These are phyloP conservation scores for Paramormyrops kingsleyae DNA, from an alignment of 2,113 vertebrate genomes.

Conservation along the genomic window DNA sequence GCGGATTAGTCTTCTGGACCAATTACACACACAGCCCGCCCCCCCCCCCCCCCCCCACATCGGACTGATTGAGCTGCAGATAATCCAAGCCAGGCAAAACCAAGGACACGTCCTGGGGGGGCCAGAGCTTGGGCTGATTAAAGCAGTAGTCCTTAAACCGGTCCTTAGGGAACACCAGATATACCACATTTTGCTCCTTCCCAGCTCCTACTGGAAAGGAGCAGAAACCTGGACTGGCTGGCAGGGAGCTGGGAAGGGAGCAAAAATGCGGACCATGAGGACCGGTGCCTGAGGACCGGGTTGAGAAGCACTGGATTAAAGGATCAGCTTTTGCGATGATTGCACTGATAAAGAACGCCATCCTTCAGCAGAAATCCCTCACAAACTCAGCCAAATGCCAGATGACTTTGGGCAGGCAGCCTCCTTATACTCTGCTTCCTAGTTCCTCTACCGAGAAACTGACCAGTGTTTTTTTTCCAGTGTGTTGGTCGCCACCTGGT, in stretches of 20 bases:
- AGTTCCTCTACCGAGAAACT: background rate
- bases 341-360: background rate
- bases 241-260: background rate
- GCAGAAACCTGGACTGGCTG: background rate
- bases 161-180: background rate
- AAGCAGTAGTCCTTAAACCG: background rate
- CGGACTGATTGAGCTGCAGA: background rate
- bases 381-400: background rate
- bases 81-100: background rate
- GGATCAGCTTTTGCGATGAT: background rate
- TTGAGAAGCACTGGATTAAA: background rate
- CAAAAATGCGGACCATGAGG: background rate
- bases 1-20: background rate
- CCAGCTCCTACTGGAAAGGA: background rate
- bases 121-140: background rate
- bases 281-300: background rate
- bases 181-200: background rate
- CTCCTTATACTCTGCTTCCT: background rate
- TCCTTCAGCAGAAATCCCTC: background rate
- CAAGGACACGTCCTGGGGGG: background rate
- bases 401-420: background rate
- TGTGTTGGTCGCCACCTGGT: conserved; percentile 4
- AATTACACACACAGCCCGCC: background rate
- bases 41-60: background rate
- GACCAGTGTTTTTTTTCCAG: background rate